Evolutionary conservation across 1,140 invertebrate genomes (phyloP), one percentile per base, ranked within the genome.

Genomic region (Drosophila orosa): DNA sequence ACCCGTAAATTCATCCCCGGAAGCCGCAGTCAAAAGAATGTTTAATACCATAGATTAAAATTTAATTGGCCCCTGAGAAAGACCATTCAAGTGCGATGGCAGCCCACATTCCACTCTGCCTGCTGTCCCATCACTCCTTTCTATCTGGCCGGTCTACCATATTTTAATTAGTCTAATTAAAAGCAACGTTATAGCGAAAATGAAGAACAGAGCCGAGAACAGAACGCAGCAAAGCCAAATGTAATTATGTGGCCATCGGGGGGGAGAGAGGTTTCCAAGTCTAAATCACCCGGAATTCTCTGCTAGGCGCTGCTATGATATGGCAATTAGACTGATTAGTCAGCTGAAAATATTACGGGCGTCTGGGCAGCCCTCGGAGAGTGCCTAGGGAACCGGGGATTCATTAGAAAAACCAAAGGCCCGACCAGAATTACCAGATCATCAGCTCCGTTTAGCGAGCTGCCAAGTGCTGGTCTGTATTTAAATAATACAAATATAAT

Each of bases 161-260:
- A 77, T 69, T 77, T 77, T 78, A 78, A 78, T 78, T 78, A 78
- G 74, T 48, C 66, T 78, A 78, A 78, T 78, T 78, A 78, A 78
- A 78, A 59, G 58, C 66, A 27, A 72, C 66, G 54, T 72, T 65
- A 52, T 59, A 57, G 52, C 52, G 58, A 52, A 78, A 78, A 63
- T 57, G 39, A 77, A 63, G 65, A 68, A 61, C 56, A 54, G 33
- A 25, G 54, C 60, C 19, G 73, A 57, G 44, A 52, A 75, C 72
- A 67, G 55, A 52, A 55, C 52, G 19, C 54, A 48, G 47, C 52
- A 55, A 58, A 78, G 44, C 66, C 67, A 54, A 71, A 78, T 65
- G 54, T 78, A 72, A 78, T 78, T 78, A 78, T 78, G 54, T 65
- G 59, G 74, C 47, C 60, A 48, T 48, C 68, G n/a, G 19, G 27